Evolutionary conservation across 2,113 vertebrate genomes (phyloP).

Genomic region (Thamnaconus septentrionalis): DNA sequence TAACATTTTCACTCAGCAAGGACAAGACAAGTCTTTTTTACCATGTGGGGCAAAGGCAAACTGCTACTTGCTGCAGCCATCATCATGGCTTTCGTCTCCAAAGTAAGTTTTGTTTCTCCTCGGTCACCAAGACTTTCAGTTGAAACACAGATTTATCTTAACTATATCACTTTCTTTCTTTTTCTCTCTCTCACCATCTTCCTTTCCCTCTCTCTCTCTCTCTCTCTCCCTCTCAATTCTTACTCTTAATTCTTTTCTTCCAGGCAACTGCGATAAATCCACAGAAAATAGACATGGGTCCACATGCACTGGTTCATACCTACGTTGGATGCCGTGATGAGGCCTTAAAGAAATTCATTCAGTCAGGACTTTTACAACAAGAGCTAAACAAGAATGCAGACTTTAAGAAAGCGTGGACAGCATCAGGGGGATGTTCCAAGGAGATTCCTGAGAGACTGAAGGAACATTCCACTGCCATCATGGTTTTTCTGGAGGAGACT

Average conservation of each 20-base stretch:
- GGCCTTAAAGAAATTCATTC: slow-evolving; percentile 51
- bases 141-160: neutral
- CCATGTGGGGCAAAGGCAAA: slow-evolving; percentile 38
- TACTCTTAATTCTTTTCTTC: neutral
- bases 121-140: too few relatives aligned
- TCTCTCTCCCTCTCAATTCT: too few relatives aligned
- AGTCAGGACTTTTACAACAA: slow-evolving; percentile 35
- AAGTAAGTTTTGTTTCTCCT: slow-evolving; percentile 36
- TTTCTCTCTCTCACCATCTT: too few relatives aligned
- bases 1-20: neutral
- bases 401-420: slow-evolving; percentile 28
- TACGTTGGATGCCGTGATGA: slow-evolving; percentile 50
- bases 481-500: neutral
- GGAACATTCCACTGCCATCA: slow-evolving; percentile 52
- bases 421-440: rapidly evolving
- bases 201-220: too few relatives aligned
- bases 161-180: neutral
- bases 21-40: neutral
- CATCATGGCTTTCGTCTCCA: slow-evolving; percentile 19
- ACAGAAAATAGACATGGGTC: slow-evolving; percentile 34
- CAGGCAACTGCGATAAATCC: slow-evolving; percentile 5
- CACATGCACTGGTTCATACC: slow-evolving; percentile 47
- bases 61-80: slow-evolving; percentile 12
- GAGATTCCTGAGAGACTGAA: slow-evolving; percentile 22
- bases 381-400: slow-evolving; percentile 9